Base-by-base conservation (phyloP, 2,888 invertebrate genomes). In the Pterostichus madidus region DNA sequence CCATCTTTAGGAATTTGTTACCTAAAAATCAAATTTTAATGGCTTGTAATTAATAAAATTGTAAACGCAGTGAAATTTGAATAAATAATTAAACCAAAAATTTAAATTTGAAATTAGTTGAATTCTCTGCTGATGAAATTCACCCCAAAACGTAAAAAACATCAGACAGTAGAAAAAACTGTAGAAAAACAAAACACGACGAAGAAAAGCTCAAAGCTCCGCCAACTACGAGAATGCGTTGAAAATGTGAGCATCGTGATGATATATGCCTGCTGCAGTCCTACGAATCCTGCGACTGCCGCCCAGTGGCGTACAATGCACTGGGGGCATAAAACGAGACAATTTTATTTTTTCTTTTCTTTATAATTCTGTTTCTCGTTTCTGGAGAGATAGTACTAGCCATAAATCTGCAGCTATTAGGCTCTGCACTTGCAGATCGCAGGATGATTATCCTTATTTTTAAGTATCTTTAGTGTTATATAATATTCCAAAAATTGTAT, bases 61-160 rank as follows among this genome's bases (percentile, higher is more conserved):
- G 24, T 24, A 24, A 24, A 24, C 24, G 24, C 24, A 24, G 24
- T 24, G 24, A 24, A 24, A 24, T 24, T 24, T 24, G 3, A 24
- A 24, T 24, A 24, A 24, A 24, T 24, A 24, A 24, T 24, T 24
- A 24, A 24, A 24, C 24, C 10, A 11, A 11, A 31, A 11, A 59
- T 59, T 61, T 64, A 35, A 64, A 64, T 31, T 10, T 49, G 13
- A 49, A 49, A 49, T 49, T 13, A 5, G n/a, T 8, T 13, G 13
- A 49, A 49, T 49, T 13, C 49, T 39, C 39, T 6, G 39, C 87
- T 71, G 44, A 39, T 71, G 46, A 71, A 44, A 71, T 24, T 71
- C 24, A 71, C 68, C 68, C 68, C 44, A 71, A 71, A 71, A 71
- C 68, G 68, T 71, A 71, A 71, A 39, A 71, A 71, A 71, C 44